Evolutionary conservation across 2,113 vertebrate genomes (phyloP).

Genomic region (Cichladusa arquata): DNA sequence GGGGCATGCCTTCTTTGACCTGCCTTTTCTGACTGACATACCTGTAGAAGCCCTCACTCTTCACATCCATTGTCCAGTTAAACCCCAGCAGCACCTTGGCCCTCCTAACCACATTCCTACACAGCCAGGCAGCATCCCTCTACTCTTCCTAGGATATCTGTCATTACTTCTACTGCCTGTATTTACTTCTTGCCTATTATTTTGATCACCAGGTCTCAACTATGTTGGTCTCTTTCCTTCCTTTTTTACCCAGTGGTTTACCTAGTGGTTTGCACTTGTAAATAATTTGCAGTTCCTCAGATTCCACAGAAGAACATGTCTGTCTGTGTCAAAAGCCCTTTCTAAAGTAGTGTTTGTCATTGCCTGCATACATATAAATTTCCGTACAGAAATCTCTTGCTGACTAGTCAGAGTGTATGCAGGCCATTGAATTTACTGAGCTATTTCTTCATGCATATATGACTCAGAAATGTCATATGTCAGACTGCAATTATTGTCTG

Average conservation of each 20-base stretch:
- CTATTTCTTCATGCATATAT: background rate
- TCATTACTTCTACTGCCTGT: background rate
- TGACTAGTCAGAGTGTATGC: rapidly evolving
- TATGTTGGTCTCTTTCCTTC: background rate
- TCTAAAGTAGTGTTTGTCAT: background rate
- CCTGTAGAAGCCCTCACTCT: background rate
- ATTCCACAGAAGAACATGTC: background rate
- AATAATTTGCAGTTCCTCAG: rapidly evolving
- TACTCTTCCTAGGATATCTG: background rate
- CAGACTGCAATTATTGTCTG: background rate
- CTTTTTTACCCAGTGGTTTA: background rate
- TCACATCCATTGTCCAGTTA: background rate
- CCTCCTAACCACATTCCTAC: background rate
- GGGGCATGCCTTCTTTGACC: rapidly evolving
- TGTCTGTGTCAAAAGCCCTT: background rate
- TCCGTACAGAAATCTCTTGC: background rate
- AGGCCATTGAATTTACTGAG: background rate
- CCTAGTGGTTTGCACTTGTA: background rate
- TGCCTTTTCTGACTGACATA: background rate
- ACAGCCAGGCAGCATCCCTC: background rate
- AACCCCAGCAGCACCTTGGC: background rate
- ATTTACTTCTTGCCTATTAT: background rate
- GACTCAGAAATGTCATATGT: constrained; percentile 5
- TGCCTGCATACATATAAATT: background rate
- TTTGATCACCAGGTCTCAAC: background rate